Percentiles rank a stretch among this genome's conserved stretches.
Evolutionary conservation across 1,140 invertebrate genomes (phyloP).

Genomic region (Battus philenor): DNA sequence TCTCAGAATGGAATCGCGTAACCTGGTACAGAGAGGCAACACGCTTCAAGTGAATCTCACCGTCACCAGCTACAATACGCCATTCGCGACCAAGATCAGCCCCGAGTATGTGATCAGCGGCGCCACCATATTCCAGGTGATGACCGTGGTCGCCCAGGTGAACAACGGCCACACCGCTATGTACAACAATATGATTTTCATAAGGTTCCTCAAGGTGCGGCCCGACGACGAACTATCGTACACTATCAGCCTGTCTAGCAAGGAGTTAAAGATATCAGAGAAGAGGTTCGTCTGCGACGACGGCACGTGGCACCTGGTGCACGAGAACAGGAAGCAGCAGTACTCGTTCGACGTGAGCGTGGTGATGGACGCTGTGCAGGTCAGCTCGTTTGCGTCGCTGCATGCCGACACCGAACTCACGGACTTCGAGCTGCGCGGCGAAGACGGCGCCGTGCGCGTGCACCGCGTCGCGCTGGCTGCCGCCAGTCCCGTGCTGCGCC

Average conservation of each 20-base stretch:
- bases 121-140: constrained; percentile 21
- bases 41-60: constrained; percentile 19
- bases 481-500: constrained; percentile 26
- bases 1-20: constrained; percentile 19
- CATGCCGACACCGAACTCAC: constrained; percentile 29
- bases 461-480: constrained; percentile 29
- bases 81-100: constrained; percentile 17
- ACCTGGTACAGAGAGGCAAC: constrained; percentile 24
- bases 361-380: constrained; percentile 21
- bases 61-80: constrained; percentile 21
- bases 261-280: constrained; percentile 19
- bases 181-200: constrained; percentile 24
- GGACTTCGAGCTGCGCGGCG: constrained; percentile 31
- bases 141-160: constrained; percentile 21
- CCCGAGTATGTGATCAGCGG: constrained; percentile 21
- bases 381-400: constrained; percentile 23
- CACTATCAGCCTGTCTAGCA: constrained; percentile 22
- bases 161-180: constrained; percentile 21
- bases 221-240: constrained; percentile 25
- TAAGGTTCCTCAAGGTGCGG: constrained; percentile 22
- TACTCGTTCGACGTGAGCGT: constrained; percentile 22
- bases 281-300: constrained; percentile 27
- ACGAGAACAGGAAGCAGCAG: constrained; percentile 24
- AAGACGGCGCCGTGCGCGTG: constrained; percentile 28
- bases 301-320: constrained; percentile 29